Evolutionary conservation across 2,797 vertebrate genomes (phyloP), one percentile per base, ranked within the genome.

Genomic region (Myiotriccus ornatus): DNA sequence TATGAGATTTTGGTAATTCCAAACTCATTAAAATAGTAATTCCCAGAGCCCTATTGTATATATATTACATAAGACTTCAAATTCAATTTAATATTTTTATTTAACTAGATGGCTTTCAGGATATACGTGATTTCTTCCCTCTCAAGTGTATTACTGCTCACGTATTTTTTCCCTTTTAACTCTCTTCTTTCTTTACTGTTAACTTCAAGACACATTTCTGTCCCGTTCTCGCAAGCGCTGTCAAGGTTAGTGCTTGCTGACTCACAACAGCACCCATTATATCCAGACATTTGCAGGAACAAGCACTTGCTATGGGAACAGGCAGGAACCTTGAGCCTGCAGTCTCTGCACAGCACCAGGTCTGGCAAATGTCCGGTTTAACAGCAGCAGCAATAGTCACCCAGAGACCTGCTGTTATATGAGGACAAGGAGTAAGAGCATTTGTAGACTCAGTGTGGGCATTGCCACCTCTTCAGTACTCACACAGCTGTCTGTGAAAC

Each of bases 171-270:
- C 44, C 44, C 75, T 80, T 90, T 87, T 47, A 80, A 70, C 37
- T 84, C 44, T 62, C 67, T 35, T 84, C 39, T 59, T 88, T 55
- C 52, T 74, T 84, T 70, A 43, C 37, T 59, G 22, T 67, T 89
- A 79, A 74, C 68, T 57, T 77, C 46, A 39, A 74, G 64, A 56
- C 28, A 71, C 46, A 57, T 74, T 94, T 82, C 75, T 83, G 60
- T 39, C 34, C 68, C 70, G 19, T 57, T 85, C 67, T 69, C 17
- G 12, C 25, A 35, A 82, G 34, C 1, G 1, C 11, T 14, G 28
- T 11, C 68, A 89, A 70, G 86, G 56, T 94, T 84, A 68, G 75
- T 16, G 44, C 75, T 74, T 68, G 73, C 87, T 95, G 89, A 95
- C 60, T 94, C 87, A 89, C 68, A 55, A 14, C 13, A 32, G 68